Base-by-base conservation (phyloP, 1,140 invertebrate genomes). In the Conus betulinus region DNA sequence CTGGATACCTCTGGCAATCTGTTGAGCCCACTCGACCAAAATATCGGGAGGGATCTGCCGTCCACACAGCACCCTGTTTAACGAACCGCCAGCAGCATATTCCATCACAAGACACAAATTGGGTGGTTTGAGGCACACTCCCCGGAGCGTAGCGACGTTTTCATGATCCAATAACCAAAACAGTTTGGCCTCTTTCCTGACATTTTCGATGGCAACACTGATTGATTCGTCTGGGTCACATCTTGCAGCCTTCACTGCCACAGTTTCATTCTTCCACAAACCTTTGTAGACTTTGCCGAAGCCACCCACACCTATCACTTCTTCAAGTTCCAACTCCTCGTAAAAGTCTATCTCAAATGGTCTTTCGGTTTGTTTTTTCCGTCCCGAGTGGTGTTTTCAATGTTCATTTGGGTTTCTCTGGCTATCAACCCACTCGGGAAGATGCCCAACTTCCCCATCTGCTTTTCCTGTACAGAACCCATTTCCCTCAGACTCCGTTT, bases 381-480 rank as follows among this genome's bases (percentile, higher is more conserved):
- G 52, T 90, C 86, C 51, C 86, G 96, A 96, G 91, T 97, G n/a
- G 94, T 96, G 78, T 94, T 93, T 85, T 95, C 94, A 87, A 89
- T 91, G 85, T 92, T 87, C 71, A 88, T 39, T 84, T 91, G 89
- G 51, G 89, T 96, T 87, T 97, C 96, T 93, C 97, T 97, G 27
- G 97, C 97, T 57, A 99, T 98, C 96, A 98, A 99, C 94, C 98
- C 98, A 84, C 98, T 97, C 4, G 98, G 98, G 94, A 97, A 97
- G 93, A 98, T 98, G 55, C 98, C 98, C 98, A 91, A 99, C 93
- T 97, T 94, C 97, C 96, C 87, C 94, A 52, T 92, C 92, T 89
- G 99, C 98, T 95, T 98, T 98, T 11, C 98, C 98, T 67, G 98
- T 99, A 98, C 98, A 99, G 98, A 98, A 99, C 85, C 98, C 98